Base-by-base conservation (phyloP, 2,113 vertebrate species). In the Nerophis ophidion region DNA sequence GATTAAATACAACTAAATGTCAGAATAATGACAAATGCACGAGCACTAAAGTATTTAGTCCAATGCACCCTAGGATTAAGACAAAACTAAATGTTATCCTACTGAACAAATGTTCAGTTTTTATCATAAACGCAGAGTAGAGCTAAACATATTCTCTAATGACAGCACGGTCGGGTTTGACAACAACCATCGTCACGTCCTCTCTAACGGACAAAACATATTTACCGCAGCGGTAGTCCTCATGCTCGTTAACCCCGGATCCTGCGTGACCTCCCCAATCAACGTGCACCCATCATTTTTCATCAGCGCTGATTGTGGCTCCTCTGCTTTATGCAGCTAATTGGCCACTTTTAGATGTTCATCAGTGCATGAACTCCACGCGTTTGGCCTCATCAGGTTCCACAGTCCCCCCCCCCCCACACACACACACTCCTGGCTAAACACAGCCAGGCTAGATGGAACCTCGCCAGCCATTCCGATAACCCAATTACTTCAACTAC, bases 261-360 rank as follows among this genome's bases (percentile, higher is more conserved):
- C 59, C 55, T 44, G 9, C 35, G 17, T 70, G 67, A 79, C 67
- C 80, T 71, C 46, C 48, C 44, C 67, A 64, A 67, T 81, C 70
- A 76, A 57, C 48, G 51, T 46, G 36, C 36, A 63, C 58, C 66
- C 66, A 54, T 72, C 26, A 65, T 71, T 70, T 51, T 48, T 70
- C 51, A 72, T 81, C 70, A 54, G 50, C 47, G 4, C 61, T 69
- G 74, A 74, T 76, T 71, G 66, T 65, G 19, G 63, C 66, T 74
- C 57, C 68, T 54, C 52, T 54, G 54, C 42, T 63, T 58, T 68
- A 68, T 15, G 49, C 50, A 64, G 62, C 33, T 75, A 66, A 75
- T 75, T 83, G 62, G 53, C 53, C 48, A 33, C 61, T 57, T 71
- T 68, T 62, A 33, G 50, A 44, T 60, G 46, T 66, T 80, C 60